Evolutionary conservation across 2,888 invertebrate species (phyloP).

Genomic region (Hirtodrosophila cameraria): DNA sequence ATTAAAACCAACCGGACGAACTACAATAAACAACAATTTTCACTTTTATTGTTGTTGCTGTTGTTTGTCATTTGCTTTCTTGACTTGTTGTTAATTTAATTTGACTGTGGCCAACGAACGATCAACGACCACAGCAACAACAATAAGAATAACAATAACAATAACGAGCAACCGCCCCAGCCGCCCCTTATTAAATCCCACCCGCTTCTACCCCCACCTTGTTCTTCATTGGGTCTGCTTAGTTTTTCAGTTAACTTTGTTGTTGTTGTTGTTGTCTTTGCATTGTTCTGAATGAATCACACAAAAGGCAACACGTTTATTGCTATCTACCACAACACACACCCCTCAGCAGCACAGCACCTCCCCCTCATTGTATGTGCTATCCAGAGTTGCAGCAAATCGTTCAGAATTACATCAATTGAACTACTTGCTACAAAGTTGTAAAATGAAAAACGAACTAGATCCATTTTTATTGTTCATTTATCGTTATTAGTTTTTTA

Average conservation of each 20-base stretch:
- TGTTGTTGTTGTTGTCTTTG: conserved; percentile 25
- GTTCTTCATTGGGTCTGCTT: conserved; percentile 25
- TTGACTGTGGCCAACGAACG: conserved; percentile 65
- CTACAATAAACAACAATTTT: conserved; percentile 70
- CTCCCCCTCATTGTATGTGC: neutral
- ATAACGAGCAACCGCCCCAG: conserved; percentile 12
- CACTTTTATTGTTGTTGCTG: conserved; percentile 51
- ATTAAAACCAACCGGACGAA: conserved; percentile 60
- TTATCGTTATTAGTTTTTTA: too few relatives aligned
- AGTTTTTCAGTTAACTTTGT: conserved; percentile 47
- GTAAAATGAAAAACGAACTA: too few relatives aligned
- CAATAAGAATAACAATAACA: conserved; percentile 22
- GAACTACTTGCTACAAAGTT: too few relatives aligned
- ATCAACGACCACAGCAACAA: conserved; percentile 67
- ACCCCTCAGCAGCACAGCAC: neutral
- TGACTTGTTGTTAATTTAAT: conserved; percentile 69
- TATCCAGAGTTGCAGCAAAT: too few relatives aligned
- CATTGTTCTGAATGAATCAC: conserved; percentile 63
- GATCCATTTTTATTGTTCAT: too few relatives aligned
- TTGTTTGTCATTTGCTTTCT: conserved; percentile 50
- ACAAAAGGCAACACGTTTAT: conserved; percentile 58
- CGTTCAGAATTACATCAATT: too few relatives aligned
- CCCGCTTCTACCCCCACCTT: neutral
- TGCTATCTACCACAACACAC: conserved; percentile 20
- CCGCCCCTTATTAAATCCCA: neutral